These are phyloP conservation scores for Nettapus auritus DNA, from an alignment of 2,113 vertebrate species.

Conservation along the genomic window DNA sequence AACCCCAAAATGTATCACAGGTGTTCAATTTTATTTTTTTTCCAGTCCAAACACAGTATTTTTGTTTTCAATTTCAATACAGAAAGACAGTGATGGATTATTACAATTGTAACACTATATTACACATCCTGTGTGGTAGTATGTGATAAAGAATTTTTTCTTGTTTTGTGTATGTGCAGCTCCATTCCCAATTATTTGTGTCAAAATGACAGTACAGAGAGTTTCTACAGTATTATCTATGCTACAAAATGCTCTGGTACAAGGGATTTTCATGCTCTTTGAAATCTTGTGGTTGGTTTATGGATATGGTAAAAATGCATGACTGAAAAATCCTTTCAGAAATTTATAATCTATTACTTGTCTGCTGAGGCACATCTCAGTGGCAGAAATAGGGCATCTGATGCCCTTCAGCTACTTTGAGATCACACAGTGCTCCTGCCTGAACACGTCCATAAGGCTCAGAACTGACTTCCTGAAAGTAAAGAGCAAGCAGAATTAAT, in stretches of 20 bases:
- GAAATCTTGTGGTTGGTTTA: conserved; percentile 27
- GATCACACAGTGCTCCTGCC: conserved; percentile 38
- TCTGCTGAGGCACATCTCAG: conserved; percentile 23
- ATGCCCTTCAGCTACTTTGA: conserved; percentile 47
- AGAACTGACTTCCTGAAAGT: conserved; percentile 11
- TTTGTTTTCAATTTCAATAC: conserved; percentile 19
- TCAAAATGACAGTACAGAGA: conserved; percentile 6
- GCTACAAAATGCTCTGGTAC: conserved; percentile 16
- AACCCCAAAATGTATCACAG: not conserved
- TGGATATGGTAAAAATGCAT: conserved; percentile 14
- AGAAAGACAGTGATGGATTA: conserved; percentile 43
- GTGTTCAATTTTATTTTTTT: not conserved
- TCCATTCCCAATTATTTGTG: conserved; percentile 14
- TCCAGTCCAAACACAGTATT: not conserved
- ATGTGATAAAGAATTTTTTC: not conserved
- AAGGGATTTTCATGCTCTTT: conserved; percentile 55
- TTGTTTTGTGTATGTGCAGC: not conserved
- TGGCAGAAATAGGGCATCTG: conserved; percentile 62
- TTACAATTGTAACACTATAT: not conserved
- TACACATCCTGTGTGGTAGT: not conserved
- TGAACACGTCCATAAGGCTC: conserved; percentile 2
- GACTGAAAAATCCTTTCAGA: conserved; percentile 53
- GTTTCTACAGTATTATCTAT: conserved; percentile 26
- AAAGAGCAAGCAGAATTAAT: conserved; percentile 44
- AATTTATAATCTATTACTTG: conserved; percentile 37